Conservation (phyloP, 2,113 vertebrate genomes). For the Microtus montanus region DNA sequence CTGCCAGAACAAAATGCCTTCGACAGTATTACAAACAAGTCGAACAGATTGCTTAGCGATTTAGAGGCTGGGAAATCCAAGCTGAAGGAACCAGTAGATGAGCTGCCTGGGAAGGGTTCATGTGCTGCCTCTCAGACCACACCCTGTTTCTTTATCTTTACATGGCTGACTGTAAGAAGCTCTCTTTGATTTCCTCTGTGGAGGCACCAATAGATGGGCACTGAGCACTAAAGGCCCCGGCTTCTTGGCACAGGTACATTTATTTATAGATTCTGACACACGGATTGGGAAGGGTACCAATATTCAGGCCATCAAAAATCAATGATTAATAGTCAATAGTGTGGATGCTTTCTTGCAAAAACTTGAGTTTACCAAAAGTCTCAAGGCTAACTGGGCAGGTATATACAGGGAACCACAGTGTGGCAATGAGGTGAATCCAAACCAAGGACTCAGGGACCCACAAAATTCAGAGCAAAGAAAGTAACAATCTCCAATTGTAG, state of each 20-base stretch:
- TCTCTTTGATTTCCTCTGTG: neutral
- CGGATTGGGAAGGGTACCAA: neutral
- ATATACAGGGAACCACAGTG: neutral
- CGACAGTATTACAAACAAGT: neutral
- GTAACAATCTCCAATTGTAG: neutral
- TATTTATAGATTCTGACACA: neutral
- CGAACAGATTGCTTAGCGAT: neutral
- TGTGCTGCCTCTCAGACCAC: neutral
- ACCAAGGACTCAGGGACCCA: neutral
- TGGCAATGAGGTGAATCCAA: neutral
- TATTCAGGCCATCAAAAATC: neutral
- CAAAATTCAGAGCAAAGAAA: constrained; percentile 40
- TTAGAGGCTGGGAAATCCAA: neutral
- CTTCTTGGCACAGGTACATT: neutral
- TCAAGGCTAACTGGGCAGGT: neutral
- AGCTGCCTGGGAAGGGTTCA: neutral
- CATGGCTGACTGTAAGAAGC: neutral
- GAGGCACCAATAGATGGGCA: neutral
- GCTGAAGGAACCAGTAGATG: neutral
- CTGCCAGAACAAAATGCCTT: neutral
- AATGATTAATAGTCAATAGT: constrained; percentile 12
- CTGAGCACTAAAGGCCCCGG: no score
- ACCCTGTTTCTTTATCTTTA: neutral
- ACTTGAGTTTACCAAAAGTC: neutral
- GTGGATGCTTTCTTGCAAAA: neutral